Evolutionary conservation across 64 coral and sea anemone species (phyloP), one percentile per base, ranked within the genome.

Genomic region (Pocillopora damicornis): DNA sequence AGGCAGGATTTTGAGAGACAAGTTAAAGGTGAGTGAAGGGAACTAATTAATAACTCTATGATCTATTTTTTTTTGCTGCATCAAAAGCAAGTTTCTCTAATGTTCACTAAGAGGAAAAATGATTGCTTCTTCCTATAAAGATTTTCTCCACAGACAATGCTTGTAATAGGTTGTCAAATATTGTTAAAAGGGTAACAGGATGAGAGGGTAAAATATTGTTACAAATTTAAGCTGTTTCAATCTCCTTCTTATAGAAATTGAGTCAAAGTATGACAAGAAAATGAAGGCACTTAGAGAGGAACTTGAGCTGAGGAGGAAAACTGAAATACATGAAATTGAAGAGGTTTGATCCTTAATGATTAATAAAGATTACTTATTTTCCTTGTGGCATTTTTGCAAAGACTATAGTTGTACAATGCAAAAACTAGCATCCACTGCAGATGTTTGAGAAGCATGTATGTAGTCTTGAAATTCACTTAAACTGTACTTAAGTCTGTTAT

Each of bases 311-410:
- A 95, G 97, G 88, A 92, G 97, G 57, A 99, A 99, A 76, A 99
- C 97, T 72, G 97, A 99, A 75, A 99, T 99, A 75, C 97, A 99
- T 91, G 97, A 99, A 86, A 99, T 99, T 91, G 97, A 99, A 91
- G 97, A 99, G 90, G 97, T 98, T 61, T 72, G 58, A 38, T 83
- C 2, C 22, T n/a, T 71, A 1, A 22, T 23, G 5, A 7, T 68
- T 81, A 18, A 11, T 13, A 37, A 6, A 10, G 5, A 62, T 67
- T 15, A 67, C 14, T 1, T 67, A n/a, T 67, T 67, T 67, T 6
- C 0, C 15, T 4, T n/a, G 14, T 20, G 14, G 16, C 14, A 67
- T 67, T 20, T 67, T 22, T 67, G 18, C 0, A 30, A 71, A 71
- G 0, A 23, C 2, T n/a, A 13, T 37, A 79, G 36, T 11, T 11